Percentiles rank a stretch among this genome's conserved stretches.
Evolutionary conservation across 1,140 invertebrate species (phyloP).

Genomic region (Drosophila kanapiae): DNA sequence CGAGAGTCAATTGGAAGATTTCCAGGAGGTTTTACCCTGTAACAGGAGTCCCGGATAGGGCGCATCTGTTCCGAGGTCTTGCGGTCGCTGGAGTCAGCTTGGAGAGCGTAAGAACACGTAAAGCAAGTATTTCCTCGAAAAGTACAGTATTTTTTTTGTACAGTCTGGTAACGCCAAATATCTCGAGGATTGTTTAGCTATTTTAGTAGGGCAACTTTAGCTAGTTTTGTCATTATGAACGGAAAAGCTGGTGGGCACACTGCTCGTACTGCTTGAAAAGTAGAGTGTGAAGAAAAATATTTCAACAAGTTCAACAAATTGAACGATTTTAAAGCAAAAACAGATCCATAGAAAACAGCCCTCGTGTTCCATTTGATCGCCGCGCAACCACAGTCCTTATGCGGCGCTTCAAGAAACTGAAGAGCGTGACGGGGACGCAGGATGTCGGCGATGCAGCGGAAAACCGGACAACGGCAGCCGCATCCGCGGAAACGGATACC

Average conservation of each 20-base stretch:
- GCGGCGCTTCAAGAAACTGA: constrained; percentile 69
- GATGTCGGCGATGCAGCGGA: constrained; percentile 41
- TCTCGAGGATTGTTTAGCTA: no score
- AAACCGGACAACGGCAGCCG: constrained; percentile 13
- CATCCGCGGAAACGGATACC: constrained; percentile 41
- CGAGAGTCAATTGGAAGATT: no score
- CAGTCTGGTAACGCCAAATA: no score
- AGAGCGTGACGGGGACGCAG: constrained; percentile 64
- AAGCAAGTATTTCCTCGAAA: no score
- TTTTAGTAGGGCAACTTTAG: no score
- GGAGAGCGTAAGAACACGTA: no score
- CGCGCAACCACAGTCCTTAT: constrained; percentile 41
- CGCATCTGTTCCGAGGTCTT: no score
- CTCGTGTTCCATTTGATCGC: constrained; percentile 24
- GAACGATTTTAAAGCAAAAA: constrained; percentile 5
- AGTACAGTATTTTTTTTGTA: no score
- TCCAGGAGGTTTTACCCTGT: no score
- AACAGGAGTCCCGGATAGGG: no score
- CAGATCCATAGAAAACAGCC: constrained; percentile 12
- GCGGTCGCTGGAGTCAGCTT: no score
- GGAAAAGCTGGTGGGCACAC: neutral
- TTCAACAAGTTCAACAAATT: constrained; percentile 39
- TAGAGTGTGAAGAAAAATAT: constrained; percentile 68
- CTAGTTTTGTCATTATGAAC: no score
- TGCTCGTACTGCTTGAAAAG: constrained; percentile 27